These are phyloP conservation scores for Bimastos eiseni DNA, from an alignment of 2,888 invertebrate species.

Conservation along the genomic window DNA sequence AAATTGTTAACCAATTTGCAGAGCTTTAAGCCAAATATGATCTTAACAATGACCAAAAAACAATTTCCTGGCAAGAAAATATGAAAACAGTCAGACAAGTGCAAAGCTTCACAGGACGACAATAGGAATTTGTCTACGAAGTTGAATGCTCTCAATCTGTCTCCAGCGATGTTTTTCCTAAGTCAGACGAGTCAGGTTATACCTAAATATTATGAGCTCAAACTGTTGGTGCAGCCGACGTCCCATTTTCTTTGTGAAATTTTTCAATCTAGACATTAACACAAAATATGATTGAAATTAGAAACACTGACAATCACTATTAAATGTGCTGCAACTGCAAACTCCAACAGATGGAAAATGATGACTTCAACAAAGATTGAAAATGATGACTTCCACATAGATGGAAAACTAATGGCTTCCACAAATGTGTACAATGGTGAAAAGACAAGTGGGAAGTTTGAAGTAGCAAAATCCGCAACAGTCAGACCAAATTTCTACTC, in stretches of 20 bases:
- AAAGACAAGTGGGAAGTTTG: no score
- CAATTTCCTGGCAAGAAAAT: neutral
- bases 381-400: neutral
- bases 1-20: neutral
- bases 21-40: neutral
- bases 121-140: neutral
- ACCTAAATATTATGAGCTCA: neutral
- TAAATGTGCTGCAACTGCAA: neutral
- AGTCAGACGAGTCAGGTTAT: neutral
- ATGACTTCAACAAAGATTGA: neutral
- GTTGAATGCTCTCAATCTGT: neutral
- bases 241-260: slow-evolving; percentile 13
- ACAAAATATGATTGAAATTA: neutral
- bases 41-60: neutral
- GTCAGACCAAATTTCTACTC: no score
- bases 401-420: neutral
- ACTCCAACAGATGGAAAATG: neutral
- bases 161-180: neutral
- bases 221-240: slow-evolving; percentile 5
- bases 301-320: neutral
- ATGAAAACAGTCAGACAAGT: neutral
- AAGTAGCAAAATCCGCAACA: no score
- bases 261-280: slow-evolving; percentile 13
- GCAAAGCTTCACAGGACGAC: neutral
- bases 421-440: no score